Conservation (phyloP, 2,113 vertebrate species). For the Xyliphius kryptos region DNA sequence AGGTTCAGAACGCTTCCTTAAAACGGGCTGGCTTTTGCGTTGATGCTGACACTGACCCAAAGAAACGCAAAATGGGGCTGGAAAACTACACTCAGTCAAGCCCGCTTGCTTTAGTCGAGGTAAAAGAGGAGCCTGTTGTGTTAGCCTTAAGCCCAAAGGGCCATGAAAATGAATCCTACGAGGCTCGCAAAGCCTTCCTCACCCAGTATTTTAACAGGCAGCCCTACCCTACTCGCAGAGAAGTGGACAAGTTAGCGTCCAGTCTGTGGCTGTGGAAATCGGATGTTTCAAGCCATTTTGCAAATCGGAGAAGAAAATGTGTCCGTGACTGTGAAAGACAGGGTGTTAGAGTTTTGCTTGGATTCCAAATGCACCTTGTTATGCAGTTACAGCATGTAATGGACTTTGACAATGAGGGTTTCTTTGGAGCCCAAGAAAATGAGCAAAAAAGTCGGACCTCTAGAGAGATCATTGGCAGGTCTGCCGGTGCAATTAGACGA, state of each 20-base stretch:
- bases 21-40: slow-evolving; percentile 77
- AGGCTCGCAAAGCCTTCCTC: slow-evolving; percentile 89
- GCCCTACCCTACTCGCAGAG: slow-evolving; percentile 82
- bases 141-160: slow-evolving; percentile 90
- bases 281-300: slow-evolving; percentile 88
- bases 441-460: slow-evolving; percentile 69
- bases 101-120: slow-evolving; percentile 72
- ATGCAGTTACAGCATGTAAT: slow-evolving; percentile 81
- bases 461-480: slow-evolving; percentile 65
- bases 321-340: slow-evolving; percentile 80
- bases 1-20: slow-evolving; percentile 67
- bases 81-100: slow-evolving; percentile 43
- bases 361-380: slow-evolving; percentile 90
- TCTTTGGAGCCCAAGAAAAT: slow-evolving; percentile 68
- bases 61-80: slow-evolving; percentile 75
- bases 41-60: slow-evolving; percentile 73
- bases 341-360: slow-evolving; percentile 77
- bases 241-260: slow-evolving; percentile 89
- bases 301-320: slow-evolving; percentile 84
- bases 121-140: slow-evolving; percentile 80
- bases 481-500: slow-evolving; percentile 50
- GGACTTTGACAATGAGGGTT: slow-evolving; percentile 69
- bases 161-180: slow-evolving; percentile 87
- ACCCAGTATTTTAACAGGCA: slow-evolving; percentile 87
- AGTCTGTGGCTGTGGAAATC: slow-evolving; percentile 95